These are phyloP conservation scores for Azemiops feae DNA, from an alignment of 2,113 vertebrate genomes.

Conservation along the genomic window DNA sequence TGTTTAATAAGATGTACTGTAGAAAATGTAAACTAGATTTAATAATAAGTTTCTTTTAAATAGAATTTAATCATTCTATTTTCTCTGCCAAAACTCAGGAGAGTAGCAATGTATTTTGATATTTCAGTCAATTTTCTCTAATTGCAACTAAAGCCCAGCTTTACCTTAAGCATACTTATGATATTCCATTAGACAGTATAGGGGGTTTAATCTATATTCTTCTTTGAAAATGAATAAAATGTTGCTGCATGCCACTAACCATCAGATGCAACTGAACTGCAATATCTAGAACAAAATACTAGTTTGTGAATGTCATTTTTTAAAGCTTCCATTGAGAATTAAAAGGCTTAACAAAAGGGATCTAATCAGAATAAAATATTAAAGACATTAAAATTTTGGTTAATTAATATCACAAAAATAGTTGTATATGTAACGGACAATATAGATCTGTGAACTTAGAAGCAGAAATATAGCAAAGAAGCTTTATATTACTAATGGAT, in stretches of 20 bases:
- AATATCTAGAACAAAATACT: not conserved
- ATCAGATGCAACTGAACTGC: no score
- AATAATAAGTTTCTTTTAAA: not conserved
- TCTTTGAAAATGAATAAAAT: no score
- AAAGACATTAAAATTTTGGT: not conserved
- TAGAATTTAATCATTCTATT: not conserved
- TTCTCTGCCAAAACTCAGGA: not conserved
- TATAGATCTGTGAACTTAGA: not conserved
- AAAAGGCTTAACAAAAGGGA: not conserved
- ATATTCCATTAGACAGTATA: not conserved
- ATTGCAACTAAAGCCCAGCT: not conserved
- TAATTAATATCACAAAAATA: not conserved
- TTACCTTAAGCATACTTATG: not conserved
- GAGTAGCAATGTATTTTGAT: not conserved
- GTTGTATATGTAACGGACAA: not conserved
- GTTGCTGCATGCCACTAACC: no score
- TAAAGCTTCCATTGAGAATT: not conserved
- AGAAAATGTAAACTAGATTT: not conserved
- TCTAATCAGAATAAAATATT: not conserved
- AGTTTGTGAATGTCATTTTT: not conserved
- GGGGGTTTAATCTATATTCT: no score
- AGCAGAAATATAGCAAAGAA: not conserved
- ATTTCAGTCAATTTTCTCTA: not conserved
- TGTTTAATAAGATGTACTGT: not conserved
- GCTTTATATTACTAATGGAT: constrained; percentile 6